Conservation (phyloP, 2,797 vertebrate species). For the Onychomys leucogaster region DNA sequence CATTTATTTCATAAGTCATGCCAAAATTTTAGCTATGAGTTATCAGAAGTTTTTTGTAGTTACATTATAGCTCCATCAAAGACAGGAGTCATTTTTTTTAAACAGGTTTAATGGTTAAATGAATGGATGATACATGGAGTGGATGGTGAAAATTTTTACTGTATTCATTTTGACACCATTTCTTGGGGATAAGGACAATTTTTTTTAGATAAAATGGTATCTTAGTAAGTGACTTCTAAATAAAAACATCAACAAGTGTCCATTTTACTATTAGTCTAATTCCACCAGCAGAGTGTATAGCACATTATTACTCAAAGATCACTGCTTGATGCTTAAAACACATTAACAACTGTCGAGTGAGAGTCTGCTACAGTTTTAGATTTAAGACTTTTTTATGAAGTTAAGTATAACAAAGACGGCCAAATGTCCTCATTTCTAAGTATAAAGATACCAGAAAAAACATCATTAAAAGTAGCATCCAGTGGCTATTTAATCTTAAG, state of each 20-base stretch:
- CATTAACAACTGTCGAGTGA: slow-evolving; percentile 42
- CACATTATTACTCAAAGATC: background rate
- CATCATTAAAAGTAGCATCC: slow-evolving; percentile 68
- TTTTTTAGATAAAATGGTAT: background rate
- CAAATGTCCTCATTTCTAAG: slow-evolving; percentile 63
- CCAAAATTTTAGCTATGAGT: background rate
- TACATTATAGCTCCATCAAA: background rate
- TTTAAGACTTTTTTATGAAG: slow-evolving; percentile 58
- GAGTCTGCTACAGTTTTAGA: slow-evolving; percentile 27
- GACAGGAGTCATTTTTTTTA: background rate
- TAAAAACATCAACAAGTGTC: background rate
- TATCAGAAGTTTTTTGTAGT: background rate
- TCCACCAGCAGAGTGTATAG: background rate
- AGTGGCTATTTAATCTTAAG: slow-evolving; percentile 49
- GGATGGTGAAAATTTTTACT: background rate
- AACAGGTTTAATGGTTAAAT: background rate
- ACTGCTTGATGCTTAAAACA: background rate
- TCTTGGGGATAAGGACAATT: background rate
- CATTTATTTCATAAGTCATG: slow-evolving; percentile 28
- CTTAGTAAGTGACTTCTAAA: slow-evolving; percentile 18
- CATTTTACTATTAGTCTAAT: slow-evolving; percentile 9
- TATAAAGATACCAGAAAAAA: slow-evolving; percentile 60
- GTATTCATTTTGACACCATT: background rate
- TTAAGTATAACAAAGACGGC: slow-evolving; percentile 50
- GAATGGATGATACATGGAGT: background rate